A percentile compares a stretch with the other conserved stretches of the same genome.
Evolutionary conservation across 2,113 vertebrate species (phyloP).

Genomic region (Chauna torquata): DNA sequence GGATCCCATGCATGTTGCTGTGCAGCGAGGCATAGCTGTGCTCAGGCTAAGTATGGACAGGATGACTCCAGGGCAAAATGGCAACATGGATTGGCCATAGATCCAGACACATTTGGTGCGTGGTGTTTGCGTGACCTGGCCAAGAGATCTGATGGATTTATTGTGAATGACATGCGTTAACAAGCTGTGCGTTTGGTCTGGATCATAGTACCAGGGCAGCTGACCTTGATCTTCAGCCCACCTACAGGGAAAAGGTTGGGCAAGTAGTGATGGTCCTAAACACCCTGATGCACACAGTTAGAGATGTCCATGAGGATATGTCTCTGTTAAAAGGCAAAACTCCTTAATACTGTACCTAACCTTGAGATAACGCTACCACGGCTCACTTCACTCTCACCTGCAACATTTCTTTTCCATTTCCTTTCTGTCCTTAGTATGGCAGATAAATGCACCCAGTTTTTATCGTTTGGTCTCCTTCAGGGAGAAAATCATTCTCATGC

Average conservation of each 20-base stretch:
- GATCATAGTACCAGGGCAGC: neutral
- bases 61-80: neutral
- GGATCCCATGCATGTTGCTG: accelerated
- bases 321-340: neutral
- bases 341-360: neutral
- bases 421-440: neutral
- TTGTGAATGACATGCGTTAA: neutral
- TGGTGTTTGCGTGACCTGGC: neutral
- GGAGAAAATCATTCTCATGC: neutral
- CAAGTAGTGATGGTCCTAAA: neutral
- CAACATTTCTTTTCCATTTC: neutral
- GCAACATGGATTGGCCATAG: neutral
- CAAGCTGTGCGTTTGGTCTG: neutral
- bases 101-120: neutral
- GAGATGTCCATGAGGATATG: neutral
- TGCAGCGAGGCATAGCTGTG: neutral
- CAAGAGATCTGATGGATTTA: neutral
- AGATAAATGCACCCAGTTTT: neutral
- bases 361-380: neutral
- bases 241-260: neutral
- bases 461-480: neutral
- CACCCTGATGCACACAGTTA: neutral
- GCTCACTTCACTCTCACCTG: neutral
- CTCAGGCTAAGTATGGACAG: neutral
- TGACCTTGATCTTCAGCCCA: neutral